These are phyloP conservation scores for Echinometra lucunter DNA, from an alignment of 53 echinoderm and acorn worm species.

Conservation along the genomic window DNA sequence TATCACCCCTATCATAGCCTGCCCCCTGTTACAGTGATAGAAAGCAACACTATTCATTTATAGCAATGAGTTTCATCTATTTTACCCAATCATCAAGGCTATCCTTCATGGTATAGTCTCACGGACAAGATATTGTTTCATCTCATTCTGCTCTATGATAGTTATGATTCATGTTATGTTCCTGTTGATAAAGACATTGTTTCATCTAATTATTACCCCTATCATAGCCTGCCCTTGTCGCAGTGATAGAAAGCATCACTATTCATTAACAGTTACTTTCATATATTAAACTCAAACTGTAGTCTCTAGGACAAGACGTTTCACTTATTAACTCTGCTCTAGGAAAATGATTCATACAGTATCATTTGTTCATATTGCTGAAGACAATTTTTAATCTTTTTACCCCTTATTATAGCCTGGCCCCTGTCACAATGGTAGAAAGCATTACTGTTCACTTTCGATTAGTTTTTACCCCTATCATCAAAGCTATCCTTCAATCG, in stretches of 20 bases:
- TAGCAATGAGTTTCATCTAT: slow-evolving; percentile 37
- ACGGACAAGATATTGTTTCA: background rate
- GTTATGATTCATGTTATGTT: background rate
- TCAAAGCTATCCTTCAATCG: too few species aligned
- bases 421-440: slow-evolving; percentile 41
- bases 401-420: too few species aligned
- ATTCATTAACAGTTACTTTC: slow-evolving; percentile 23
- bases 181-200: too few species aligned
- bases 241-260: slow-evolving; percentile 35
- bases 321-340: background rate
- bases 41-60: slow-evolving; percentile 29
- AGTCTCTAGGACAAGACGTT: slow-evolving; percentile 18
- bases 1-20: background rate
- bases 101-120: background rate
- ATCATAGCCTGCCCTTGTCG: too few species aligned
- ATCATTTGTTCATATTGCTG: too few species aligned
- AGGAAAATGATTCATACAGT: background rate
- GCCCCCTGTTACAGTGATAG: slow-evolving; percentile 31
- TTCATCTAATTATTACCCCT: too few species aligned
- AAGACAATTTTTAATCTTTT: too few species aligned
- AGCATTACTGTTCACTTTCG: slow-evolving; percentile 33
- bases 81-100: background rate
- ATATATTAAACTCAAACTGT: background rate
- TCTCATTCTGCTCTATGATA: background rate
- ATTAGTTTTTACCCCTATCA: slow-evolving; percentile 41